Evolutionary conservation across 2,888 invertebrate genomes (phyloP).

Genomic region (Ochlodes sylvanus): DNA sequence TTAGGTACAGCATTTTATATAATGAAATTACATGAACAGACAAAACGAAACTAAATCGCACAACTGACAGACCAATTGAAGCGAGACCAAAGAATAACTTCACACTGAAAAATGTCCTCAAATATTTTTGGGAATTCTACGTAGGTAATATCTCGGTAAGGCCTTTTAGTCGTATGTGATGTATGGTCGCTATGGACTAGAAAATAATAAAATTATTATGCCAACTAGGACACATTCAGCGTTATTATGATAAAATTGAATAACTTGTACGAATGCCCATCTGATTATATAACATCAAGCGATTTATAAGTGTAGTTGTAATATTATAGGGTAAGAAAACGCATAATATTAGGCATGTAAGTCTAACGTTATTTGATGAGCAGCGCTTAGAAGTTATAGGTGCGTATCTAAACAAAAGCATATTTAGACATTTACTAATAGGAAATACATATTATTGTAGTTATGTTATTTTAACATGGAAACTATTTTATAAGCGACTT

Average conservation of each 20-base stretch:
- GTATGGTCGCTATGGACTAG: conserved; percentile 6
- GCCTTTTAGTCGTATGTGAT: conserved; percentile 16
- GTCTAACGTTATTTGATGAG: neutral
- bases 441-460: neutral
- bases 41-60: conserved; percentile 57
- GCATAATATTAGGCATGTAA: neutral
- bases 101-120: conserved; percentile 44
- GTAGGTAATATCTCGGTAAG: conserved; percentile 9
- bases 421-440: neutral
- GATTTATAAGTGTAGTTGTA: neutral
- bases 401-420: neutral
- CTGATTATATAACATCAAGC: conserved; percentile 1
- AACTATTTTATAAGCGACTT: neutral
- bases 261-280: neutral
- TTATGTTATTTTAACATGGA: neutral
- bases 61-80: conserved; percentile 66
- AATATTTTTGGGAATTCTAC: conserved; percentile 58
- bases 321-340: neutral
- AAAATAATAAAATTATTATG: conserved; percentile 2
- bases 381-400: conserved; percentile 11
- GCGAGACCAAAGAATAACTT: conserved; percentile 64
- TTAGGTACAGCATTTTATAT: too few species aligned
- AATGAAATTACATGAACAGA: neutral
- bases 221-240: too few species aligned
- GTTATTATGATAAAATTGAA: neutral